Evolutionary conservation across 2,113 vertebrate genomes (phyloP).

Genomic region (Nycticebus coucang): DNA sequence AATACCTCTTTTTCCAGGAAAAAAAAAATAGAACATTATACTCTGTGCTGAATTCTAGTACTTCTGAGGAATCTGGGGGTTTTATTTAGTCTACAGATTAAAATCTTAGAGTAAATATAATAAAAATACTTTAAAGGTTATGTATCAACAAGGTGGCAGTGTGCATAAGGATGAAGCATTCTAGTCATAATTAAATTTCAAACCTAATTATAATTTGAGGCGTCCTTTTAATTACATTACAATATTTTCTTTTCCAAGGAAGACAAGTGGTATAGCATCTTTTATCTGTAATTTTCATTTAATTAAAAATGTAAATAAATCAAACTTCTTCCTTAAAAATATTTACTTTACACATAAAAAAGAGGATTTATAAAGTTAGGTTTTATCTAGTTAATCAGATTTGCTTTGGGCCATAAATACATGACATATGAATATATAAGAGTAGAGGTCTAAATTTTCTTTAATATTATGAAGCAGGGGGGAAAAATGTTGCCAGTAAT

Average conservation of each 20-base stretch:
- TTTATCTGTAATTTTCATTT: conserved; percentile 89
- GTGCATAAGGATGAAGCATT: conserved; percentile 82
- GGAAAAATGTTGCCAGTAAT: background rate
- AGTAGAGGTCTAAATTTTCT: conserved; percentile 61
- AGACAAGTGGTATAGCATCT: conserved; percentile 85
- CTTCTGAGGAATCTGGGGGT: conserved; percentile 78
- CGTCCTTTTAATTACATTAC: conserved; percentile 87
- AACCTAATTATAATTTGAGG: conserved; percentile 88
- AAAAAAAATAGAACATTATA: conserved; percentile 61
- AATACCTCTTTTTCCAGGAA: background rate
- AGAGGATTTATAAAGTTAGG: conserved; percentile 76
- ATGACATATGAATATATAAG: conserved; percentile 20
- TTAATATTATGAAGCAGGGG: conserved; percentile 54
- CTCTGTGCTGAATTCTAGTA: conserved; percentile 67
- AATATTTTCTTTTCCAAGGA: conserved; percentile 86
- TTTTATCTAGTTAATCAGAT: conserved; percentile 77
- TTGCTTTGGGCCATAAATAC: conserved; percentile 65
- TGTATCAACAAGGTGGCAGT: conserved; percentile 84
- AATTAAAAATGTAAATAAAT: conserved; percentile 91
- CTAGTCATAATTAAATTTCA: conserved; percentile 88
- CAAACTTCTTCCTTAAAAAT: conserved; percentile 83
- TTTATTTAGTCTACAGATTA: conserved; percentile 84
- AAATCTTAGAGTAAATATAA: conserved; percentile 83
- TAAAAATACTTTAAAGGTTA: conserved; percentile 86
- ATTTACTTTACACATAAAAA: conserved; percentile 81